phyloP scores from a whole-genome alignment of 53 echinoderm and acorn worm species.

The Arbacia lixula region DNA sequence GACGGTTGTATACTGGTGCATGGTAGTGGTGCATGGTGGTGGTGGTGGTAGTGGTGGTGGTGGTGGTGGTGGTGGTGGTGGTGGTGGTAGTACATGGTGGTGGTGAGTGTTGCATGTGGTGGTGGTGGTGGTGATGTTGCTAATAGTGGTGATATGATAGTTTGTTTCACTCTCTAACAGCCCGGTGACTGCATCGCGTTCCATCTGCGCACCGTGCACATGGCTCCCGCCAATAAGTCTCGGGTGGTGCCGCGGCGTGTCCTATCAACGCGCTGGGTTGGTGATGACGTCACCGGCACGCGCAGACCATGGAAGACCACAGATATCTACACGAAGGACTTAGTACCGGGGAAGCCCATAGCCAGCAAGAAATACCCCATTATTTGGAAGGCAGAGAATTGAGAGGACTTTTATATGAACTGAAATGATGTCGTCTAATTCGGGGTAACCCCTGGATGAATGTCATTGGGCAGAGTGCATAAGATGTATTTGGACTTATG shows the following conservation, averaged over 20 bases:
- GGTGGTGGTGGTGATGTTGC: neutral
- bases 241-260: slow-evolving; percentile 30
- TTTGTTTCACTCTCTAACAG: neutral
- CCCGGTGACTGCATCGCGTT: slow-evolving; percentile 63
- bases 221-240: slow-evolving; percentile 56
- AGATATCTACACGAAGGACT: slow-evolving; percentile 33
- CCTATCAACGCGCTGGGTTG: slow-evolving; percentile 50
- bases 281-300: slow-evolving; percentile 46
- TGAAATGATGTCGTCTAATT: too few species aligned
- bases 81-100: neutral
- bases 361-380: slow-evolving; percentile 25
- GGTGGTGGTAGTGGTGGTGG: neutral
- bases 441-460: too few species aligned
- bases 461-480: too few species aligned
- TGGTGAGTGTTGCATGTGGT: neutral
- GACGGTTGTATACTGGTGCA: neutral
- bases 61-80: neutral
- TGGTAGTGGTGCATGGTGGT: neutral
- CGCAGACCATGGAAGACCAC: slow-evolving; percentile 46
- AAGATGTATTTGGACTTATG: too few species aligned
- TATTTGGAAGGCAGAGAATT: slow-evolving; percentile 27
- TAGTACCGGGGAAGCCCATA: slow-evolving; percentile 34
- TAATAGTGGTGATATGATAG: too few species aligned
- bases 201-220: slow-evolving; percentile 56
- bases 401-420: neutral